phyloP scores from a whole-genome alignment of 1,140 invertebrate species.

The Drosophila malerkotliana region DNA sequence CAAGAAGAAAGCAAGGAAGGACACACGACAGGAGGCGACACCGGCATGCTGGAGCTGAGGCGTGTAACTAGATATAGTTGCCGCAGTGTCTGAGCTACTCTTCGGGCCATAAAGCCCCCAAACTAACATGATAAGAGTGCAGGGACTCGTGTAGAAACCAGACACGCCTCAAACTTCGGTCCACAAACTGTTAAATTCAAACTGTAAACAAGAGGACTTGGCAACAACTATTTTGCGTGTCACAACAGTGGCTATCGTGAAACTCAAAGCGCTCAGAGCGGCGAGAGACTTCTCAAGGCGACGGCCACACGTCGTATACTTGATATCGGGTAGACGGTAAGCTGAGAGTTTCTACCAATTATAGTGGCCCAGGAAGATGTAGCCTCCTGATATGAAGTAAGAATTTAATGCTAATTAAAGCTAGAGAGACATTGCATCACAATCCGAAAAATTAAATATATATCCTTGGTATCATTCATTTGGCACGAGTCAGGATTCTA shows the following conservation, averaged over 20 bases:
- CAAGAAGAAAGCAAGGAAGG: constrained; percentile 10
- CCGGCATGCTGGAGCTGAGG: constrained; percentile 24
- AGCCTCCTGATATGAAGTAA: neutral
- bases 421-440: neutral
- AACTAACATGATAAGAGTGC: constrained; percentile 65
- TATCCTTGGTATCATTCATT: constrained; percentile 13
- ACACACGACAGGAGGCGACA: constrained; percentile 20
- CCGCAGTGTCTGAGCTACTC: constrained; percentile 22
- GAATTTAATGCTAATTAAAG: neutral
- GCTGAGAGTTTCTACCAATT: constrained; percentile 42
- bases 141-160: constrained; percentile 44
- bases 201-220: constrained; percentile 42
- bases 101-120: constrained; percentile 40
- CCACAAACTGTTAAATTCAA: constrained; percentile 35
- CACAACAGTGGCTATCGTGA: constrained; percentile 15
- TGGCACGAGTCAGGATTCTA: constrained; percentile 1
- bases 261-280: constrained; percentile 4
- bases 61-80: constrained; percentile 48
- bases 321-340: constrained; percentile 37
- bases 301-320: constrained; percentile 60
- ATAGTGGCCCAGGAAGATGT: neutral
- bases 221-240: constrained; percentile 34
- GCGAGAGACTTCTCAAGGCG: constrained; percentile 8
- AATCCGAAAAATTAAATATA: neutral
- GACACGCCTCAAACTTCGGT: constrained; percentile 46